These are phyloP conservation scores for Gryllus longicercus DNA, from an alignment of 2,888 invertebrate species.

Conservation along the genomic window DNA sequence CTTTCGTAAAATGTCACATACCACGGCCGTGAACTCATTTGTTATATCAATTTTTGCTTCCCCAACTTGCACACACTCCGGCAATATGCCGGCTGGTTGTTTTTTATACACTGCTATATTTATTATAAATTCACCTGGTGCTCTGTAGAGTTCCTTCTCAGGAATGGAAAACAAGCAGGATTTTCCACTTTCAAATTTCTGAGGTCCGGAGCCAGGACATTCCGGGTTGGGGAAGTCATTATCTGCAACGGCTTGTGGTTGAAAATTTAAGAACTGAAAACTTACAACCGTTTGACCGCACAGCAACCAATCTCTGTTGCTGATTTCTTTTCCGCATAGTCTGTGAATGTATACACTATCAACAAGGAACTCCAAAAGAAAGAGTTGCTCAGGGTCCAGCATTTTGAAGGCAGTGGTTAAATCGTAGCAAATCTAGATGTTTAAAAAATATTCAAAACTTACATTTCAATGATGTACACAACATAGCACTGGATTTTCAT, in stretches of 20 bases:
- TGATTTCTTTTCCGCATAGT: background rate
- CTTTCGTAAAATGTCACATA: background rate
- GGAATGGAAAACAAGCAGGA: constrained; percentile 26
- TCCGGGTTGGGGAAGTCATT: background rate
- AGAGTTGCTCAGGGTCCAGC: background rate
- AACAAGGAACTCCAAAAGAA: background rate
- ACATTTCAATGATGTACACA: no score
- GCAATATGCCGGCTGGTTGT: constrained; percentile 20
- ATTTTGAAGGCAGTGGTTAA: background rate
- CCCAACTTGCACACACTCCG: constrained; percentile 20
- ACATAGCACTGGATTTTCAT: no score
- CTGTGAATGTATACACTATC: constrained; percentile 5
- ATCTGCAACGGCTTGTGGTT: background rate
- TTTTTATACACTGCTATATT: constrained; percentile 11
- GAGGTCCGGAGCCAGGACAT: no score
- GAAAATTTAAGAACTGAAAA: constrained; percentile 22
- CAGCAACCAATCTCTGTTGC: background rate
- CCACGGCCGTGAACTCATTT: background rate
- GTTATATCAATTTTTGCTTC: constrained; percentile 21
- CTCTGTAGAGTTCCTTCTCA: background rate
- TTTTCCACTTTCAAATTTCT: constrained; percentile 25
- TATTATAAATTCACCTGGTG: constrained; percentile 21
- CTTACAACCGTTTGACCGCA: background rate
- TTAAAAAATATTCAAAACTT: no score
- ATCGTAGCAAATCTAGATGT: no score